A percentile compares a stretch with the other conserved stretches of the same genome.
phyloP scores from a whole-genome alignment of 1,140 invertebrate genomes.

The Caenorhabditis inopinata region DNA sequence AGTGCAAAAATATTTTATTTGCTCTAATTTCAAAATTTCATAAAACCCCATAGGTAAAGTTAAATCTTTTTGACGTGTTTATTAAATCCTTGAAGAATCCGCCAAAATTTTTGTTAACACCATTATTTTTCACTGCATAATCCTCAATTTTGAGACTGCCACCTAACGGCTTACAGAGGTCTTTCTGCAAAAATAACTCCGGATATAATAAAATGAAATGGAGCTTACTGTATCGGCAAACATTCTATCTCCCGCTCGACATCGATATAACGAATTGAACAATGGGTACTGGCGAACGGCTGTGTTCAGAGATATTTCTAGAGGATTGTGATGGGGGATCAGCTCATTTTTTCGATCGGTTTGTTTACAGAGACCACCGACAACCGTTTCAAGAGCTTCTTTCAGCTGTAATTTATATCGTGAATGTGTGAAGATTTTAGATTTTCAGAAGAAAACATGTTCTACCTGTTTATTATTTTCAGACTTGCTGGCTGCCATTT shows the following conservation, averaged over 20 bases:
- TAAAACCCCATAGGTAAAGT: background rate
- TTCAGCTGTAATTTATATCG: background rate
- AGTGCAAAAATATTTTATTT: background rate
- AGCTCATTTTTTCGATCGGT: background rate
- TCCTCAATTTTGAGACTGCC: background rate
- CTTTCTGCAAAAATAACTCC: background rate
- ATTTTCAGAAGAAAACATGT: too few species aligned
- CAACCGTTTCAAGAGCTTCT: constrained; percentile 10
- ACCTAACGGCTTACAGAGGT: constrained; percentile 3
- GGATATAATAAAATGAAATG: too few species aligned
- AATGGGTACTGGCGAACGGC: background rate
- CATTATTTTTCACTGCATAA: constrained; percentile 4
- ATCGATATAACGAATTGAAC: background rate
- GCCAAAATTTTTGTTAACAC: background rate
- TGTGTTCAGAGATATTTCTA: background rate
- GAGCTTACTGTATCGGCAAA: background rate
- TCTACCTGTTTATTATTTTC: background rate
- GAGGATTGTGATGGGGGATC: background rate
- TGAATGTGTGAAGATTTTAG: too few species aligned
- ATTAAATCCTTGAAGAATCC: constrained; percentile 4
- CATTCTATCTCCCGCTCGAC: background rate
- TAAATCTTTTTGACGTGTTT: background rate
- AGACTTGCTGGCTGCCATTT: background rate
- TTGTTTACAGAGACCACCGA: constrained; percentile 11
- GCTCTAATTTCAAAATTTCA: background rate